Conservation (phyloP, 1,140 invertebrate genomes). For the Muscidifurax raptorellus region DNA sequence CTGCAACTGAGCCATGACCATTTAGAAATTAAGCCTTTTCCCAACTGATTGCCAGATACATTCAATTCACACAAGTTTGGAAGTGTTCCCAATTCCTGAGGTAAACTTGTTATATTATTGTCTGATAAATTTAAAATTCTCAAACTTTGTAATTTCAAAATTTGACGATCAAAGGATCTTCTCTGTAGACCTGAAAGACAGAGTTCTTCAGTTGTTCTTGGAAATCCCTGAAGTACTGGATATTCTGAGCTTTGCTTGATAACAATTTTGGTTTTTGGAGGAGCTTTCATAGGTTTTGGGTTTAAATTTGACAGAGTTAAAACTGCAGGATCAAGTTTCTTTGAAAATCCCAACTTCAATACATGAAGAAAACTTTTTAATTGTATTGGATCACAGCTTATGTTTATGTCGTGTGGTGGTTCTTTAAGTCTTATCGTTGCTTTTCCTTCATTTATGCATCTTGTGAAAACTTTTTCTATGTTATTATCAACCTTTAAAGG, state of each 20-base stretch:
- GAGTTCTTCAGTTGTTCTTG: conserved; percentile 78
- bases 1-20: conserved; percentile 81
- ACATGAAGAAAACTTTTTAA: conserved; percentile 82
- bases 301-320: conserved; percentile 73
- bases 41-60: conserved; percentile 83
- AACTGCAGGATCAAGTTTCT: conserved; percentile 74
- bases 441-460: conserved; percentile 84
- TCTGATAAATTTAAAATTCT: conserved; percentile 84
- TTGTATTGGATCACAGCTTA: conserved; percentile 78
- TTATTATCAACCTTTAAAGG: conserved; percentile 76
- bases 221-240: conserved; percentile 81
- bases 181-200: conserved; percentile 78
- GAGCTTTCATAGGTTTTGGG: conserved; percentile 74
- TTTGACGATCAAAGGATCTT: conserved; percentile 81
- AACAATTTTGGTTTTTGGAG: conserved; percentile 76
- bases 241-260: conserved; percentile 81
- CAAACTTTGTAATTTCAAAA: conserved; percentile 80
- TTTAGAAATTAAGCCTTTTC: conserved; percentile 72
- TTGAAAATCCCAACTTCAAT: conserved; percentile 79
- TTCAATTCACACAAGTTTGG: conserved; percentile 81
- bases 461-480: conserved; percentile 81
- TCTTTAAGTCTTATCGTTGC: conserved; percentile 82
- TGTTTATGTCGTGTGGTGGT: conserved; percentile 82
- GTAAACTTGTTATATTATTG: conserved; percentile 85
- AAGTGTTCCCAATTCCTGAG: conserved; percentile 83